Percentiles rank a stretch among this genome's conserved stretches.
Conservation (phyloP, 2,797 vertebrate species). For the Chloroceryle inda region DNA sequence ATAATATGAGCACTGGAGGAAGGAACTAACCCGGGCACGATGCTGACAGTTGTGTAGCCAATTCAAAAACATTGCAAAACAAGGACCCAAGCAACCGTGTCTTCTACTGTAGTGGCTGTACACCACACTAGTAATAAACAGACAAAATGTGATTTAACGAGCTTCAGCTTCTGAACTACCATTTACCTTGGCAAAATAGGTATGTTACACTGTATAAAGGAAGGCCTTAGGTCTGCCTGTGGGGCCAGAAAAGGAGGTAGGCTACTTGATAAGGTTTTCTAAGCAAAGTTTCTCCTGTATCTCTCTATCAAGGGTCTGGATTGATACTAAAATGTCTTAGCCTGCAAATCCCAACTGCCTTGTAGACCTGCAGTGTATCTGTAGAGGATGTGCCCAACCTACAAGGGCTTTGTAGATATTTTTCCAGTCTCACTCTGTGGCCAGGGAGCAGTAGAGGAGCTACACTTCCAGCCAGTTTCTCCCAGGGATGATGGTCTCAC, state of each 20-base stretch:
- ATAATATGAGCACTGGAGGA: neutral
- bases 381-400: neutral
- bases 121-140: neutral
- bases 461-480: neutral
- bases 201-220: neutral
- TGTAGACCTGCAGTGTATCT: neutral
- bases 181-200: neutral
- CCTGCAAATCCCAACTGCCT: neutral
- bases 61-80: neutral
- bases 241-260: neutral
- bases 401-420: neutral
- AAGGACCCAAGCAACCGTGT: neutral
- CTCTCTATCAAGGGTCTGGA: neutral
- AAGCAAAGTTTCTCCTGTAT: neutral
- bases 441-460: neutral
- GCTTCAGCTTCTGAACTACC: neutral
- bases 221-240: rapidly evolving
- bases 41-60: conserved; percentile 30
- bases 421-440: neutral
- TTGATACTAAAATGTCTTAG: neutral
- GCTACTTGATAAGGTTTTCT: neutral
- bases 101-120: neutral
- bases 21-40: neutral
- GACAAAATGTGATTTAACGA: neutral
- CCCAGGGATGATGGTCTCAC: neutral